phyloP scores from a whole-genome alignment of 2,797 vertebrate genomes.

The Benthosema pterotum region DNA sequence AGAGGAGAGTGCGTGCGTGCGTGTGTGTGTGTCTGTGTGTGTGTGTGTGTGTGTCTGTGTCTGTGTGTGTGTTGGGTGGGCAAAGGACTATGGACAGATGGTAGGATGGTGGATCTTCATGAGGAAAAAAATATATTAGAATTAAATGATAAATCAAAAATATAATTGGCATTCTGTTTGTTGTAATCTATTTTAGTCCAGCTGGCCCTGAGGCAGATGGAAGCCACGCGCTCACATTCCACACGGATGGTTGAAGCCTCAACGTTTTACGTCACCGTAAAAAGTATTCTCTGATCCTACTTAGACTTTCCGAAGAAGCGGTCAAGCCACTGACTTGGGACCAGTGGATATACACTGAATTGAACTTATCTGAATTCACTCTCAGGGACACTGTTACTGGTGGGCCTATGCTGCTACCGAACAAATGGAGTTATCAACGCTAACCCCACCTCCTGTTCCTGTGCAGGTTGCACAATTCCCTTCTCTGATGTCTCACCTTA shows the following conservation, averaged over 20 bases:
- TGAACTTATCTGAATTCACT: not conserved
- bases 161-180: constrained; percentile 17
- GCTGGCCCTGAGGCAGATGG: constrained; percentile 39
- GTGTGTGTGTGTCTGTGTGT: no score
- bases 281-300: constrained; percentile 41
- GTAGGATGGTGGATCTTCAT: constrained; percentile 6
- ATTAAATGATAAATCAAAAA: not conserved
- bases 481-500: constrained; percentile 2
- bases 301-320: constrained; percentile 14
- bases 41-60: no score
- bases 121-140: constrained; percentile 35
- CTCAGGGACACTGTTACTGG: constrained; percentile 18
- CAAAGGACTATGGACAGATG: constrained; percentile 10
- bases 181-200: constrained; percentile 49
- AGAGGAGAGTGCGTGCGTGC: constrained; percentile 37
- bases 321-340: no score
- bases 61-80: no score
- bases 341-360: no score
- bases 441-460: constrained; percentile 30
- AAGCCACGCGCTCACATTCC: constrained; percentile 48
- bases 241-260: constrained; percentile 36
- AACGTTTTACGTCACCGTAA: constrained; percentile 58
- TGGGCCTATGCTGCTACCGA: constrained; percentile 21
- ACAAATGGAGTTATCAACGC: constrained; percentile 34
- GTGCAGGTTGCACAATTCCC: constrained; percentile 42